phyloP scores from a whole-genome alignment of 2,113 vertebrate genomes.

The Willisornis vidua region DNA sequence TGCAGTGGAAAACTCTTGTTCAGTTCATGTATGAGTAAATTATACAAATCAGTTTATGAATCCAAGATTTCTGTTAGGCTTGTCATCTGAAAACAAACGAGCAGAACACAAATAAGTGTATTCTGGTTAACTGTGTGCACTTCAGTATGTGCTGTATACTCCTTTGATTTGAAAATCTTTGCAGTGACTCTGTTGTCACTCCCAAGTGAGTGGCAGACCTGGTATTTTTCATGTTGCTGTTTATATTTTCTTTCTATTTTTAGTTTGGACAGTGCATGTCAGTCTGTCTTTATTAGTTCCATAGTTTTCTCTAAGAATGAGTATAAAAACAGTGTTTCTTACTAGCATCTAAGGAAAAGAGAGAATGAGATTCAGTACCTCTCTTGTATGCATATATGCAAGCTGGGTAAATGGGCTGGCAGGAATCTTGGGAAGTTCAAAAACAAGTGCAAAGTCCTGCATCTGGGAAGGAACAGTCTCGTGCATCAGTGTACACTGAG shows the following conservation, averaged over 20 bases:
- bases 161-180: not conserved
- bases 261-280: not conserved
- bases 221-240: not conserved
- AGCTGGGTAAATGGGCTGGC: not conserved
- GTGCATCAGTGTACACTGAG: rapidly evolving
- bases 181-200: not conserved
- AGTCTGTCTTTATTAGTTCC: not conserved
- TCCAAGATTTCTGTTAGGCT: not conserved
- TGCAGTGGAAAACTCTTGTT: not conserved
- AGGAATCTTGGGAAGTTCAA: not conserved
- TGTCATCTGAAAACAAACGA: not conserved
- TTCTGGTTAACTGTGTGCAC: not conserved
- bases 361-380: not conserved
- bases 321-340: not conserved
- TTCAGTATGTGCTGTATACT: not conserved
- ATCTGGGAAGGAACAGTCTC: not conserved
- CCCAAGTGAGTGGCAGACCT: not conserved
- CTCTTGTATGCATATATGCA: rapidly evolving
- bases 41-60: not conserved
- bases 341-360: not conserved
- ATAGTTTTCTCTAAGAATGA: not conserved
- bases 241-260: not conserved
- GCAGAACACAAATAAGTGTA: not conserved
- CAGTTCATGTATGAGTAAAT: not conserved
- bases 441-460: not conserved